A percentile compares a stretch with the other conserved stretches of the same genome.
phyloP scores from a whole-genome alignment of 2,888 invertebrate species.

The Heliconius cydno region DNA sequence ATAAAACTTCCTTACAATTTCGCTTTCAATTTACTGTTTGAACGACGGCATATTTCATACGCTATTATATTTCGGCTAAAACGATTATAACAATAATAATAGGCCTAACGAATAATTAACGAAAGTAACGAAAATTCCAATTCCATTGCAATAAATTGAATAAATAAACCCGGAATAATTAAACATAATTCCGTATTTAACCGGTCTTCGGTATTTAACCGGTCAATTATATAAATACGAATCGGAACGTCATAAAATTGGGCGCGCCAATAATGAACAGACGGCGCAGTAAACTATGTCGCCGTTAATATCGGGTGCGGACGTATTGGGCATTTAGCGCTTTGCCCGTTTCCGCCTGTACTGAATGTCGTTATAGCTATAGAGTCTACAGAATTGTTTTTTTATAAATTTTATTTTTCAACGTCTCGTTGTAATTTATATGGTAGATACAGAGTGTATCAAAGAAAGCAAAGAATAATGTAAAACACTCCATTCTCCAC shows the following conservation, averaged over 20 bases:
- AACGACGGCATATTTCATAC: conserved; percentile 24
- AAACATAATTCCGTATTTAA: conserved; percentile 53
- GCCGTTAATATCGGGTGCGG: conserved; percentile 73
- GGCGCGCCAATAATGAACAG: conserved; percentile 76
- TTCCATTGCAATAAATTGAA: conserved; percentile 51
- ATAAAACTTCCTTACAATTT: conserved; percentile 1
- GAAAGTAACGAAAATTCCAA: conserved; percentile 44
- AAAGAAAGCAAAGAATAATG: background rate
- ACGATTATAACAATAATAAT: conserved; percentile 31
- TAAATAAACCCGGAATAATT: conserved; percentile 57
- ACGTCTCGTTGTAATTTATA: no score
- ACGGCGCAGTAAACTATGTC: conserved; percentile 77
- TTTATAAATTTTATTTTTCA: background rate
- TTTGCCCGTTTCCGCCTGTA: conserved; percentile 49
- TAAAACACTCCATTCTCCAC: background rate
- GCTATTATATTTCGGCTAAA: conserved; percentile 20
- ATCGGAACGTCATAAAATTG: conserved; percentile 77
- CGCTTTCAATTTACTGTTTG: conserved; percentile 7
- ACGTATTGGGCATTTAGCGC: conserved; percentile 75
- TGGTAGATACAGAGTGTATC: background rate
- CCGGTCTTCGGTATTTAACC: conserved; percentile 61
- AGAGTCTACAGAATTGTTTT: conserved; percentile 4
- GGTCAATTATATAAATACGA: conserved; percentile 74
- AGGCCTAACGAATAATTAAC: conserved; percentile 38
- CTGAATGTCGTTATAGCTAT: conserved; percentile 26